Conservation (phyloP, 1,140 invertebrate species). For the Seison nebaliae region DNA sequence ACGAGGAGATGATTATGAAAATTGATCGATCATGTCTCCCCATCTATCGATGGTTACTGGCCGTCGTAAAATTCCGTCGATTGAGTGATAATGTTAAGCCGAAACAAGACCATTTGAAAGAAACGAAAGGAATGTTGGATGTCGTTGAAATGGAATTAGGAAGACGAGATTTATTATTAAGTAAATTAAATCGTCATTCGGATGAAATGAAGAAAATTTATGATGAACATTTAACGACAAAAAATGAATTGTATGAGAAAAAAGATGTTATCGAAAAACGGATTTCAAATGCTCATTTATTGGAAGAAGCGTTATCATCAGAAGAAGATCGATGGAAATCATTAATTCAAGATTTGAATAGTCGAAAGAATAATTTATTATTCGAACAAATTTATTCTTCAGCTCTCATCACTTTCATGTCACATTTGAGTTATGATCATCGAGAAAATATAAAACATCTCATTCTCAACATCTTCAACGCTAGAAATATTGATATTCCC, state of each 20-base stretch:
- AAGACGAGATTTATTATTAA: conserved; percentile 18
- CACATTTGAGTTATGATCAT: conserved; percentile 33
- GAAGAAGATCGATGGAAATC: conserved; percentile 50
- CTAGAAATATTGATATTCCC: not conserved
- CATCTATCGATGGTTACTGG: conserved; percentile 26
- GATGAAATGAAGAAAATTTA: conserved; percentile 24
- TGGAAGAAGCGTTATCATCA: conserved; percentile 50
- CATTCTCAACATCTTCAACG: not conserved
- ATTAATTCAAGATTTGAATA: too few relatives aligned
- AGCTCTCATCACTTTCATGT: conserved; percentile 23
- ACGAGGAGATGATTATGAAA: conserved; percentile 22
- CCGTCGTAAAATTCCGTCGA: conserved; percentile 25
- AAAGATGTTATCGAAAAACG: conserved; percentile 44
- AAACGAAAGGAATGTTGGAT: conserved; percentile 13
- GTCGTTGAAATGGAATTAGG: conserved; percentile 20
- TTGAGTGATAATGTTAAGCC: conserved; percentile 21
- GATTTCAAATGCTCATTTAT: conserved; percentile 43
- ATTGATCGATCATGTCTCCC: conserved; percentile 21
- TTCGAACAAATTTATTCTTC: conserved; percentile 23
- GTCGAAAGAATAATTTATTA: too few relatives aligned
- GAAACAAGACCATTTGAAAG: conserved; percentile 11
- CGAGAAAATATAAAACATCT: conserved; percentile 33
- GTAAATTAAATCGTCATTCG: conserved; percentile 22
- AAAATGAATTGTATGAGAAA: conserved; percentile 33
- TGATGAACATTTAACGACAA: conserved; percentile 32